Base-by-base conservation (phyloP, 2,888 invertebrate species). In the Rhamphomyia laevipes region DNA sequence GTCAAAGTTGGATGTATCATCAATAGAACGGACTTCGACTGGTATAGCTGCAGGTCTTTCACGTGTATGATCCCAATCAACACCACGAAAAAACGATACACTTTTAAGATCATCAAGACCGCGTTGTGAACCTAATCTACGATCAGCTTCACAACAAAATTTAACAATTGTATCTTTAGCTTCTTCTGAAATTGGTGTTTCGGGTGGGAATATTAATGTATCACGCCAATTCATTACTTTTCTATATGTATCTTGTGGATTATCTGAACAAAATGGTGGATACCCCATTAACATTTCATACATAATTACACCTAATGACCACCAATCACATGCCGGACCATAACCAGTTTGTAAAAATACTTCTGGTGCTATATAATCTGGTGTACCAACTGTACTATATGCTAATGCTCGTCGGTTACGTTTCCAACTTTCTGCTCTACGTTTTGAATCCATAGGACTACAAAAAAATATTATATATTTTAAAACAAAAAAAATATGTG, bases 231-330 rank as follows among this genome's bases (percentile, higher is more conserved):
- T 96, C 94, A 99, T 96, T 59, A 99, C 97, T 74, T 94, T 94
- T 49, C 80, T 65, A 58, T 70, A 71, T 51, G 71, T 71, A 52
- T 71, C 71, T 55, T 71, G 71, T 2, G 71, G 71, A 58, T 71
- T 96, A 73, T 99, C 97, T 50, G 97, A 97, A 72, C 99, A 99
- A 74, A 99, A 99, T 48, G 99, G 99, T 54, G 99, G 99, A 72
- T 97, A 99, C 18, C 99, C 97, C 73, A 99, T 99, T 59, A 99
- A 77, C 99, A 99, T 99, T 75, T 99, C 99, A 73, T 97, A 99
- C 99, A 99, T 99, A 62, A 99, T 99, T 50, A 99, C 99, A 23
- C 99, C 99, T 50, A 99, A 77, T 53, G 95, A 96, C 99, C 99
- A 99, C 93, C 96, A 99, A 73, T 99, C 99, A 62, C 97, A 99